Conservation (phyloP, 30 jellyfish, hydroid and myxozoan species). For the Aurelia sp. region DNA sequence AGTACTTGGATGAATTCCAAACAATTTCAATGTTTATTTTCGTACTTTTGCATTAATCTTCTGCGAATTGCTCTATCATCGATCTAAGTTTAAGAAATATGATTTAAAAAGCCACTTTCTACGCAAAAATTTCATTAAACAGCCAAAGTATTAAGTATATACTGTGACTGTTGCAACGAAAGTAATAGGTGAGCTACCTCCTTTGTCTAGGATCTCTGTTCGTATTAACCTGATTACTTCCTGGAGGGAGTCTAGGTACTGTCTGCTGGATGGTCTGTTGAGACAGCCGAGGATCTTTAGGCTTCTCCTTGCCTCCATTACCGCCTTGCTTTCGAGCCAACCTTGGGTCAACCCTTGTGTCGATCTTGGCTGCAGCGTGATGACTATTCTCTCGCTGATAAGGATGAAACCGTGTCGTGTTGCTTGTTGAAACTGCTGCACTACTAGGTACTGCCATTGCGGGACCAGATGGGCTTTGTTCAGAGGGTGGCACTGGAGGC, state of each 20-base stretch:
- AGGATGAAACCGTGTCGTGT: slow-evolving; percentile 61
- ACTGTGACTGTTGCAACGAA: too few species aligned
- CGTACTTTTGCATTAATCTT: too few species aligned
- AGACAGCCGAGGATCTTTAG: slow-evolving; percentile 80
- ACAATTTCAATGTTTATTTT: too few species aligned
- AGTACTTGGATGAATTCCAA: too few species aligned
- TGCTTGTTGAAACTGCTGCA: slow-evolving; percentile 5
- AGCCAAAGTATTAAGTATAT: too few species aligned
- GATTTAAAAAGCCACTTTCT: too few species aligned
- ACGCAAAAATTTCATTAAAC: too few species aligned
- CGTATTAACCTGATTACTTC: slow-evolving; percentile 60
- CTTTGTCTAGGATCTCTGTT: slow-evolving; percentile 83
- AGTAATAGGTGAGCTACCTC: slow-evolving; percentile 12
- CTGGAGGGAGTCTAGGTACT: slow-evolving; percentile 13
- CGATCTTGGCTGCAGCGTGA: slow-evolving; percentile 8
- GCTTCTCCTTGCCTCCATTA: slow-evolving; percentile 52
- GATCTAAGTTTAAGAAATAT: too few species aligned
- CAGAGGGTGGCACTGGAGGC: slow-evolving; percentile 13
- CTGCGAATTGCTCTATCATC: too few species aligned
- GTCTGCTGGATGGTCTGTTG: slow-evolving; percentile 36
- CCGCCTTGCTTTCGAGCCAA: slow-evolving; percentile 14
- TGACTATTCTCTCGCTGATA: slow-evolving; percentile 59
- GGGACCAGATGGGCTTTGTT: too few species aligned
- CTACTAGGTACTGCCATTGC: background rate
- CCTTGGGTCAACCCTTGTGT: slow-evolving; percentile 43